Evolutionary conservation across 2,113 vertebrate species (phyloP).

Genomic region (Pantherophis guttatus): DNA sequence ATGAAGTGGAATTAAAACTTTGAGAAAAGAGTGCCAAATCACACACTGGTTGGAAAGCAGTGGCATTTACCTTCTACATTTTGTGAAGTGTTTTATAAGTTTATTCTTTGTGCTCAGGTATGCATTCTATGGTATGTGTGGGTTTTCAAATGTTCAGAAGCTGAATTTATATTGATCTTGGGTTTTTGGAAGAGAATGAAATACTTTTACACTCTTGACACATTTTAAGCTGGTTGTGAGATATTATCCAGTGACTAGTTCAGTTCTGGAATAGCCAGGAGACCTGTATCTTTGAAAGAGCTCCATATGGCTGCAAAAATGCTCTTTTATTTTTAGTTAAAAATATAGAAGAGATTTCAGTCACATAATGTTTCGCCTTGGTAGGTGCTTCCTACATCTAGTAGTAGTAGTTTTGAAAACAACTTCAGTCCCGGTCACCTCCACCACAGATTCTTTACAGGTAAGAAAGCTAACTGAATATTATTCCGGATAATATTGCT

Average conservation of each 20-base stretch:
- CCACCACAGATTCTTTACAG: background rate
- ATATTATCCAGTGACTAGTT: background rate
- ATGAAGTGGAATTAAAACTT: background rate
- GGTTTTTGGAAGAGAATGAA: background rate
- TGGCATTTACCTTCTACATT: background rate
- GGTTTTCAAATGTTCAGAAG: background rate
- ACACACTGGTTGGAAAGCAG: background rate
- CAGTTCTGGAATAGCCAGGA: background rate
- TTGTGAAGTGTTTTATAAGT: background rate
- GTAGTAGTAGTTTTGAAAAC: background rate
- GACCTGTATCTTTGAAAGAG: background rate
- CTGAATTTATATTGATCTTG: background rate
- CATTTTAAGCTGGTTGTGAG: background rate
- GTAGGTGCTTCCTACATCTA: background rate
- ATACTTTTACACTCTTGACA: background rate
- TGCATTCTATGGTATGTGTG: background rate
- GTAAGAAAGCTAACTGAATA: background rate
- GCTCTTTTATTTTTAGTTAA: background rate
- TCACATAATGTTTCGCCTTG: background rate
- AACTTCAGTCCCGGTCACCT: background rate
- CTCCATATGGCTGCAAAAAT: background rate
- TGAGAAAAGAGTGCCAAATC: background rate
- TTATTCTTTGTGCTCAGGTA: background rate
- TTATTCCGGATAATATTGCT: background rate
- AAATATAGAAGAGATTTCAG: background rate